A percentile compares a stretch with the other conserved stretches of the same genome.
phyloP scores from a whole-genome alignment of 2,888 invertebrate genomes.

The Patella pellucida region DNA sequence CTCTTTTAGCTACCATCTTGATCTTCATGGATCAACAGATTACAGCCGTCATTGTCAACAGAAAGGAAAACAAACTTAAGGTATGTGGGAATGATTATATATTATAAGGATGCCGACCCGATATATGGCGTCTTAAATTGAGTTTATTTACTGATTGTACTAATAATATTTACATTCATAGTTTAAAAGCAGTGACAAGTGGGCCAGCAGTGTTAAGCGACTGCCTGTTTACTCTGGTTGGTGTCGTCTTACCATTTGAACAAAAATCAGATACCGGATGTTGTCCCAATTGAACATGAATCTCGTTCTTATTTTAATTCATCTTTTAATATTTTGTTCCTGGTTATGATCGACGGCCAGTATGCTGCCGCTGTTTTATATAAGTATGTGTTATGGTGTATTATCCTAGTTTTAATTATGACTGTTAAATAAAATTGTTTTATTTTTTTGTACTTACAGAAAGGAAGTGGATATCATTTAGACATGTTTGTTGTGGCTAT shows the following conservation, averaged over 20 bases:
- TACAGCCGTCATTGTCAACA: slow-evolving; percentile 97
- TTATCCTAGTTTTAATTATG: no score
- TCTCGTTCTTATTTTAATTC: no score
- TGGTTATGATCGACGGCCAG: no score
- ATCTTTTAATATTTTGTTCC: no score
- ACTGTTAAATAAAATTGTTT: no score
- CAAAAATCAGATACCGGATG: no score
- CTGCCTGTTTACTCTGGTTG: no score
- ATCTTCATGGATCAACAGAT: slow-evolving; percentile 99
- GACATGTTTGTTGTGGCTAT: slow-evolving; percentile 91
- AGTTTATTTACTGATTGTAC: neutral
- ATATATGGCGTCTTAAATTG: neutral
- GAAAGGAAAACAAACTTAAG: slow-evolving; percentile 97
- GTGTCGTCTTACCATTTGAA: no score
- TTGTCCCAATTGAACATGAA: no score
- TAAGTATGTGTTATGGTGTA: no score
- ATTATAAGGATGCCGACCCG: neutral
- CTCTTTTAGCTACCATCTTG: slow-evolving; percentile 93
- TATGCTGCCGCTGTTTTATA: no score
- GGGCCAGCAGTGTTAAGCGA: neutral
- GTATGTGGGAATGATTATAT: slow-evolving; percentile 67
- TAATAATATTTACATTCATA: neutral
- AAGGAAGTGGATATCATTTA: slow-evolving; percentile 96
- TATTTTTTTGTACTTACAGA: slow-evolving; percentile 72
- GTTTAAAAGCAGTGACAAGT: neutral